phyloP scores from a whole-genome alignment of 2,113 vertebrate species.

The Brienomyrus longianalis region DNA sequence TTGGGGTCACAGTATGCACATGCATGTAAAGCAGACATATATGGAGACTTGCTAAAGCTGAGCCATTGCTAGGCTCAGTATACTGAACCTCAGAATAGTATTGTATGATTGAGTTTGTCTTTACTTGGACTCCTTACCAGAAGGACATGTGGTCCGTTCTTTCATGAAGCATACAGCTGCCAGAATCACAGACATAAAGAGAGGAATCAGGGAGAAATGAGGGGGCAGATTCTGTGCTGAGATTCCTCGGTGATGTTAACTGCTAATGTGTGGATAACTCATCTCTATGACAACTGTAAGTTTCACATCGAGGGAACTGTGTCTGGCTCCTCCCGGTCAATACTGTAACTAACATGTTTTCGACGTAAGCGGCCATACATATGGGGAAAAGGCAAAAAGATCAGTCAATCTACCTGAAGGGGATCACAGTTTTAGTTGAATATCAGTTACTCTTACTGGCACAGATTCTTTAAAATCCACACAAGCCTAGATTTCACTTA shows the following conservation, averaged over 20 bases:
- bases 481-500: background rate
- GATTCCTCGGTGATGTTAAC: background rate
- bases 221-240: background rate
- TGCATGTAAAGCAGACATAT: background rate
- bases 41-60: background rate
- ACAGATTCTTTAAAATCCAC: background rate
- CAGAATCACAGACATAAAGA: background rate
- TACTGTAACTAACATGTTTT: background rate
- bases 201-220: background rate
- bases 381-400: background rate
- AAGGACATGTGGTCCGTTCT: background rate
- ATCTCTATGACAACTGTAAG: background rate
- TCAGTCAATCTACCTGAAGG: background rate
- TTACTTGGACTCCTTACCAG: background rate
- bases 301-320: background rate
- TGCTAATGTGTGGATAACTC: background rate
- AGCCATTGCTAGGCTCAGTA: background rate
- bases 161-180: background rate
- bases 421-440: background rate
- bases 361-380: background rate
- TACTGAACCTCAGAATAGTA: background rate
- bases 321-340: background rate
- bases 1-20: background rate
- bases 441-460: background rate
- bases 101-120: background rate